A percentile compares a stretch with the other conserved stretches of the same genome.
Conservation (phyloP, 2,797 vertebrate genomes). For the Notolabrus celidotus region DNA sequence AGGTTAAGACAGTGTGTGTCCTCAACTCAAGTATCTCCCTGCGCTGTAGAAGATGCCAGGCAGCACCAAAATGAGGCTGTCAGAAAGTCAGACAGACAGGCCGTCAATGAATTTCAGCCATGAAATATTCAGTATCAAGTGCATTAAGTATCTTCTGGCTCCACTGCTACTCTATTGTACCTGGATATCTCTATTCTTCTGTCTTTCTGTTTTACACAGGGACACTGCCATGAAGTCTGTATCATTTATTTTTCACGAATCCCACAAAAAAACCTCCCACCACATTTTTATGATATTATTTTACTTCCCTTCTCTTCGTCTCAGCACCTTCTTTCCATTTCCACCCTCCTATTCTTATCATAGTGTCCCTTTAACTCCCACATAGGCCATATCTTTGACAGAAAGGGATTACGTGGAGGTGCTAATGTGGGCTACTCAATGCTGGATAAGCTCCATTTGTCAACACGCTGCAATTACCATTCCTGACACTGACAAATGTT, state of each 20-base stretch:
- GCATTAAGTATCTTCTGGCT: slow-evolving; percentile 58
- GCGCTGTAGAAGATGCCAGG: slow-evolving; percentile 10
- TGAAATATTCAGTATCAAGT: slow-evolving; percentile 82
- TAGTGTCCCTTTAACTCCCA: slow-evolving; percentile 22
- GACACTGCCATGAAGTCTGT: too few relatives aligned
- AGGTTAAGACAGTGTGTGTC: neutral
- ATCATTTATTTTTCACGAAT: too few relatives aligned
- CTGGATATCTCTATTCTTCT: slow-evolving; percentile 36
- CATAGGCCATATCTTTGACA: slow-evolving; percentile 61
- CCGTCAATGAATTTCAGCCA: slow-evolving; percentile 64
- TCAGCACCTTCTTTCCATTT: slow-evolving; percentile 9
- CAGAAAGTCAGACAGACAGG: slow-evolving; percentile 44
- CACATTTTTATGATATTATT: too few relatives aligned
- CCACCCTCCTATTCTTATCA: slow-evolving; percentile 18
- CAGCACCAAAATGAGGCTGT: slow-evolving; percentile 59
- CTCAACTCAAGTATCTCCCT: slow-evolving; percentile 15
- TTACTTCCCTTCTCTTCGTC: too few relatives aligned
- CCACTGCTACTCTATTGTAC: slow-evolving; percentile 46
- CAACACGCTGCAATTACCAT: slow-evolving; percentile 63
- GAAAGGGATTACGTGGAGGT: slow-evolving; percentile 61
- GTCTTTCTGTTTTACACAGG: slow-evolving; percentile 8
- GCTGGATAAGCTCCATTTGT: slow-evolving; percentile 72
- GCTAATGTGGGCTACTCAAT: slow-evolving; percentile 60
- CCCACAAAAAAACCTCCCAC: too few relatives aligned
- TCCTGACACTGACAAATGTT: slow-evolving; percentile 51